Conservation (phyloP, 2,888 invertebrate genomes). For the Dicyrtomina minuta region DNA sequence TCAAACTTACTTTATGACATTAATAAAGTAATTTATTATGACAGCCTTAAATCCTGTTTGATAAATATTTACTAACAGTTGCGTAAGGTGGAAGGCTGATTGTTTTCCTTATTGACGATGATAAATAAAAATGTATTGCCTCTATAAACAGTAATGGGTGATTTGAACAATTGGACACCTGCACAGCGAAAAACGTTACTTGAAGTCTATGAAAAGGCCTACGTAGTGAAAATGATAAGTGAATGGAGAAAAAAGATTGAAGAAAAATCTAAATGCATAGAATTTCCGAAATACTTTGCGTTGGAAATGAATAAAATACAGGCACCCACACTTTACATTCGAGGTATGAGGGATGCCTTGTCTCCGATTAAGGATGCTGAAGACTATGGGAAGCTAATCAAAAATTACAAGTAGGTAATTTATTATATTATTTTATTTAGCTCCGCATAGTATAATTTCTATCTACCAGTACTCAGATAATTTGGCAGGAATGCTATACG, state of each 20-base stretch:
- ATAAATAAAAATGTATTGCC: too few species aligned
- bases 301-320: not conserved
- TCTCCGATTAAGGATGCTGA: not conserved
- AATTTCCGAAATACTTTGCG: not conserved
- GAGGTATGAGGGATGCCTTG: constrained; percentile 4
- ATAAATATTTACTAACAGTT: too few species aligned
- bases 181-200: not conserved
- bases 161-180: constrained; percentile 8
- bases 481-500: too few species aligned
- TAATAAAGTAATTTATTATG: too few species aligned
- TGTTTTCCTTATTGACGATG: not conserved
- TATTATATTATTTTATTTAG: too few species aligned
- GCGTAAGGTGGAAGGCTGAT: too few species aligned
- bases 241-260: constrained; percentile 3
- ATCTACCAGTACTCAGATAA: too few species aligned
- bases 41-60: too few species aligned
- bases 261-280: not conserved
- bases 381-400: not conserved
- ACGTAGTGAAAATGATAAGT: not conserved
- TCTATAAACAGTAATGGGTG: not conserved
- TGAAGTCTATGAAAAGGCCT: constrained; percentile 1
- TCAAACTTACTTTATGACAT: too few species aligned
- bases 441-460: too few species aligned
- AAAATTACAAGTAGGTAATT: not conserved
- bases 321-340: constrained; percentile 12